Base-by-base conservation (phyloP, 2,113 vertebrate genomes). In the Oriolus oriolus region DNA sequence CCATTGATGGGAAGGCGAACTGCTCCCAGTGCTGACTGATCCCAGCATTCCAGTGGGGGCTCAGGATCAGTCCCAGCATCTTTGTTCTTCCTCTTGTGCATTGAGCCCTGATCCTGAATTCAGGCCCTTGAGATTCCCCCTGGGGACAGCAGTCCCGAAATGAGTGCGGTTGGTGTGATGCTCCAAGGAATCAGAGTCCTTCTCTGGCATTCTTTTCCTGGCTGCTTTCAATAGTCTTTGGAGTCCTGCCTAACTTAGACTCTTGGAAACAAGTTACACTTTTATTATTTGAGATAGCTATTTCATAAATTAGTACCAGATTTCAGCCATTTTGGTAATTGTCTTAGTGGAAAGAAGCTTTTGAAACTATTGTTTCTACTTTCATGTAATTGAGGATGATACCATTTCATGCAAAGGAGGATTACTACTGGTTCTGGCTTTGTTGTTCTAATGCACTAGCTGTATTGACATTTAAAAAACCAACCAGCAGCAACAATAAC, bases 21-120 rank as follows among this genome's bases (percentile, higher is more conserved):
- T 47, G 57, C 21, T 88, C 41, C 5, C 15, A 17, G 28, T 3
- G 2, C 31, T 56, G 41, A 8, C 37, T 41, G 59, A 19, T 54
- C 1, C 0, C 41, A 26, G 1, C 0, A 0, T 8, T 57, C 5
- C 9, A 13, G 19, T 35, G 39, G 4, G 50, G 54, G 4, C 28
- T 13, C 0, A 0, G 3, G 11, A 4, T 45, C 23, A 13, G 4
- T 54, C 21, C 21, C n/a, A 24, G 12, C 7, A 20, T 26, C 28
- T 68, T 37, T 4, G 0, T 20, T 42, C 17, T 49, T 77, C 7
- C 24, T 57, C 42, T 5, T 49, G 41, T 35, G 7, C 3, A 0
- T 26, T 47, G 35, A 45, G 9, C 6, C 33, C 41, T 9, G 16
- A 17, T 23, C 21, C 24, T 56, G 59, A 57, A 2, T 35, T 77